A percentile compares a stretch with the other conserved stretches of the same genome.
phyloP scores from a whole-genome alignment of 2,113 vertebrate genomes.

The Tiliqua scincoides region DNA sequence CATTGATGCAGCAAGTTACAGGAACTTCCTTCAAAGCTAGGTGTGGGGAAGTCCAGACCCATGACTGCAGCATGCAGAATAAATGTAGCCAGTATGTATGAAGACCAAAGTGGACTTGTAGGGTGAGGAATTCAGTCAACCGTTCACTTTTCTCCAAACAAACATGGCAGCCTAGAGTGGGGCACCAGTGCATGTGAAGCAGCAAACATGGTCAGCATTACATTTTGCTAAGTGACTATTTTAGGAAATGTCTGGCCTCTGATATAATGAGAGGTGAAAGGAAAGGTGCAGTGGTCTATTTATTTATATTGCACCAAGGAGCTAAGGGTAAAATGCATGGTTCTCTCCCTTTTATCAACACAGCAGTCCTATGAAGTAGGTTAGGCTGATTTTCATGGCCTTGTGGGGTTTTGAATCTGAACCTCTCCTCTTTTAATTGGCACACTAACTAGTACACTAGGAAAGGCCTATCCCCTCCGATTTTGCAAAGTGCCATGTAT shows the following conservation, averaged over 20 bases:
- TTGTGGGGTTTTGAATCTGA: no score
- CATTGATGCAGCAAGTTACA: neutral
- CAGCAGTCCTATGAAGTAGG: no score
- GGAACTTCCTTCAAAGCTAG: neutral
- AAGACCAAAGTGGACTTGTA: neutral
- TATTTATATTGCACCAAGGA: no score
- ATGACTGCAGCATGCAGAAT: neutral
- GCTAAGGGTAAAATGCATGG: no score
- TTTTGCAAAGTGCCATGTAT: no score
- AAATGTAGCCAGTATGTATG: no score
- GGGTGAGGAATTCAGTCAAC: neutral
- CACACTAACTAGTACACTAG: no score
- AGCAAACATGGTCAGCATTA: neutral
- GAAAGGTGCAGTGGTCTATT: neutral
- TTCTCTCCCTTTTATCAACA: no score
- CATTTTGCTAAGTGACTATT: neutral
- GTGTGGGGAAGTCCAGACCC: neutral
- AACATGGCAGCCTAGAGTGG: neutral
- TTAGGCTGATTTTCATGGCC: no score
- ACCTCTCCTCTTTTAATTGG: no score
- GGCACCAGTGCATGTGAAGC: neutral
- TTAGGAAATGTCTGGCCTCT: neutral
- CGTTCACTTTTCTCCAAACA: neutral
- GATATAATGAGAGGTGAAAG: neutral
- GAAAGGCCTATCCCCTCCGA: no score